Evolutionary conservation across 2,113 vertebrate species (phyloP), one percentile per base, ranked within the genome.

Genomic region (Heterochromis multidens): DNA sequence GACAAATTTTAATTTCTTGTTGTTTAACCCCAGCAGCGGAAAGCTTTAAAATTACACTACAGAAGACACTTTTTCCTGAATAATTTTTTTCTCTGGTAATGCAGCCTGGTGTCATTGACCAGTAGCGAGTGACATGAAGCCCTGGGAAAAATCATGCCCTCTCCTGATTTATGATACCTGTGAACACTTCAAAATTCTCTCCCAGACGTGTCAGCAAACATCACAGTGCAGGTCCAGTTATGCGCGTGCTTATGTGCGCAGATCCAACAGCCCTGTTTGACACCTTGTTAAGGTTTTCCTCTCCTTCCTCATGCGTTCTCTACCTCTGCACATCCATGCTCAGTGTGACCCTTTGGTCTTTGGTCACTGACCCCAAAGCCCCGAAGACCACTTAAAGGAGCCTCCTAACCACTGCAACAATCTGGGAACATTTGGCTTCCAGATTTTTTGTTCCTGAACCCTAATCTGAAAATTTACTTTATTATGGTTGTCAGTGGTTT

Each of bases 171-270:
- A 95, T 90, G 92, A 93, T 89, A 80, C 76, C 86, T 89, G 92
- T 77, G 94, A 96, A 96, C 94, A 91, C 92, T 92, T 89, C 83
- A 43, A 91, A 92, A 95, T 95, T 95, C 92, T 95, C 91, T 93
- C 91, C 85, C 83, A 84, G 88, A 94, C 81, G 89, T 95, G 95
- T 96, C 93, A 95, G 93, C 93, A 96, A 96, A 96, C 94, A 95
- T 93, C 93, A 93, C 92, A 91, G 91, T 17, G n/a, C 91, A 90
- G 94, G 90, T 90, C 90, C 80, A 93, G 92, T 89, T 93, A 90
- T 89, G 85, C 58, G 23, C 74, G 81, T 74, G 82, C 88, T 89
- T 84, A 84, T 90, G 92, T 90, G 89, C 90, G 82, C 92, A 94
- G 92, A 92, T 91, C 93, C 91, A 89, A 84, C 86, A 21, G 63